Evolutionary conservation across 2,797 vertebrate species (phyloP).

Genomic region (Poecilia picta): DNA sequence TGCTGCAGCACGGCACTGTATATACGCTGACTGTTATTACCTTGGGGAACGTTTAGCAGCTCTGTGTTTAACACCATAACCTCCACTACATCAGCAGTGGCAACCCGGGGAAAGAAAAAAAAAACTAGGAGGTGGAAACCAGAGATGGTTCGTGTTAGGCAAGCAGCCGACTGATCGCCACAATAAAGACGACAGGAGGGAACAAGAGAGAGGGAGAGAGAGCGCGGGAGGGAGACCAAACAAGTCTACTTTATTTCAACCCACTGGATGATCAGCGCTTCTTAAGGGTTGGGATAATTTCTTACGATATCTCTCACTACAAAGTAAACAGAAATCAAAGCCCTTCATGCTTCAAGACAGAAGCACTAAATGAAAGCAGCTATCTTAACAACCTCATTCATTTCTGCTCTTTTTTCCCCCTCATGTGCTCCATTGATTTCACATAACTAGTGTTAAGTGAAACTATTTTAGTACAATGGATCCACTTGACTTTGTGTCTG

Average conservation of each 20-base stretch:
- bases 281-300: conserved; percentile 78
- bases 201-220: conserved; percentile 7
- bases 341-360: conserved; percentile 61
- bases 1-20: conserved; percentile 46
- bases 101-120: conserved; percentile 61
- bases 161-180: conserved; percentile 73
- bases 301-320: conserved; percentile 79
- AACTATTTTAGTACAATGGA: conserved; percentile 65
- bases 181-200: conserved; percentile 68
- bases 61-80: conserved; percentile 83
- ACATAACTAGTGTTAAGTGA: conserved; percentile 74
- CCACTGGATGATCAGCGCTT: conserved; percentile 77
- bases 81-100: conserved; percentile 73
- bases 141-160: conserved; percentile 69
- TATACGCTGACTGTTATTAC: conserved; percentile 77
- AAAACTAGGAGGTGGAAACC: conserved; percentile 70
- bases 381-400: conserved; percentile 73
- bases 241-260: conserved; percentile 74
- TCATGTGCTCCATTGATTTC: conserved; percentile 72
- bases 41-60: conserved; percentile 82
- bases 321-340: conserved; percentile 84
- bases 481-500: conserved; percentile 67
- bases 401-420: conserved; percentile 47
- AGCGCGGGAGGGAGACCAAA: conserved; percentile 37
- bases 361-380: conserved; percentile 75